Conservation (phyloP, 2,113 vertebrate species). For the Urocitellus parryii region DNA sequence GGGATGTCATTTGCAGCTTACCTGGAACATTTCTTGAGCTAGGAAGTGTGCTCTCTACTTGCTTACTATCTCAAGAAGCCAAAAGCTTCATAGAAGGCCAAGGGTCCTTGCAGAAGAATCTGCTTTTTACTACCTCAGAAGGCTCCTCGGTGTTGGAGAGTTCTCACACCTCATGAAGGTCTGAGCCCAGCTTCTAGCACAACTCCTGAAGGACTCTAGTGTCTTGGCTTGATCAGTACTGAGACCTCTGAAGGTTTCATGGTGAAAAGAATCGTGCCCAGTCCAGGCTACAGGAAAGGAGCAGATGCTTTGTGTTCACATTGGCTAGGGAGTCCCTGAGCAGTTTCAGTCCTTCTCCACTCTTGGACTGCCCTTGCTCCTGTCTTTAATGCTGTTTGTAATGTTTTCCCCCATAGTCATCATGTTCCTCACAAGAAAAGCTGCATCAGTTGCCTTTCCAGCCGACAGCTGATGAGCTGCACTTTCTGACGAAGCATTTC, state of each 20-base stretch:
- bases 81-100: slow-evolving; percentile 6
- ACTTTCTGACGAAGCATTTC: slow-evolving; percentile 99
- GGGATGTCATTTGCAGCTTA: background rate
- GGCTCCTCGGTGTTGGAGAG: background rate
- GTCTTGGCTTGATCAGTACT: background rate
- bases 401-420: slow-evolving; percentile 92
- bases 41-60: slow-evolving; percentile 17
- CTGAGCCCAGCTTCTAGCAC: background rate
- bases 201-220: background rate
- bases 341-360: slow-evolving; percentile 75
- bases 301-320: slow-evolving; percentile 69
- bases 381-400: slow-evolving; percentile 85
- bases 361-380: slow-evolving; percentile 72
- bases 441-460: slow-evolving; percentile 99
- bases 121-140: slow-evolving; percentile 3
- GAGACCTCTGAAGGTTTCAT: background rate
- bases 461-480: slow-evolving; percentile 97
- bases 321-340: slow-evolving; percentile 72
- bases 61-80: slow-evolving; percentile 16
- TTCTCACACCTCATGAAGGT: background rate
- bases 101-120: background rate
- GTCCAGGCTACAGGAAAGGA: slow-evolving; percentile 52
- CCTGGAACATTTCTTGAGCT: background rate
- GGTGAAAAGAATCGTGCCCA: background rate
- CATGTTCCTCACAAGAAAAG: slow-evolving; percentile 99